Percentiles rank a stretch among this genome's conserved stretches.
These are phyloP conservation scores for Oncorhynchus clarkii DNA, from an alignment of 2,113 vertebrate species.

Conservation along the genomic window DNA sequence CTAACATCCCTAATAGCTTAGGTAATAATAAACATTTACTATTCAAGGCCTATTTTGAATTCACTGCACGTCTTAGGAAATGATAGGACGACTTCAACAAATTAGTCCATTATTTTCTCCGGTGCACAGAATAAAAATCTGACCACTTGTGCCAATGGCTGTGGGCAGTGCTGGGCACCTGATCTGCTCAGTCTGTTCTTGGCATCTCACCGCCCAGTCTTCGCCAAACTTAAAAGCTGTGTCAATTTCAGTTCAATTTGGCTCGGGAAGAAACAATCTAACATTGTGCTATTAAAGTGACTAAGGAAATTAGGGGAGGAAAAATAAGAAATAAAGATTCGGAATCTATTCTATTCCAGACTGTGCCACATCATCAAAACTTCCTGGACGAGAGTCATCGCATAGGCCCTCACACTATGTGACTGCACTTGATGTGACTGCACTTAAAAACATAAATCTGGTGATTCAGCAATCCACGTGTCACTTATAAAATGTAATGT, in stretches of 20 bases:
- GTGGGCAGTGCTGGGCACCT: neutral
- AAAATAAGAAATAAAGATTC: neutral
- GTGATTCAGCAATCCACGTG: too few species aligned
- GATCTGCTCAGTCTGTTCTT: neutral
- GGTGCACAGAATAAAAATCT: neutral
- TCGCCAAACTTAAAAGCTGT: neutral
- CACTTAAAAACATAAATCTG: too few species aligned
- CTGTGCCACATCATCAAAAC: too few species aligned
- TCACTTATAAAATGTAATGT: too few species aligned
- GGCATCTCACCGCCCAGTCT: neutral
- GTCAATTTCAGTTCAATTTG: conserved; percentile 6
- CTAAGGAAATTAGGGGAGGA: neutral
- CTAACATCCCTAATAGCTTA: neutral
- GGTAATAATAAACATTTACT: neutral
- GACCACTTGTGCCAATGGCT: neutral
- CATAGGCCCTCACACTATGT: too few species aligned
- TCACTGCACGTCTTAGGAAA: neutral
- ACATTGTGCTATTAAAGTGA: neutral
- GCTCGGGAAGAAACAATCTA: neutral
- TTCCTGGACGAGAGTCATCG: too few species aligned
- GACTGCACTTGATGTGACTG: too few species aligned
- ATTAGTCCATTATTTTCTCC: neutral
- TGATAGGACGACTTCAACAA: neutral
- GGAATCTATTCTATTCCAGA: too few species aligned
- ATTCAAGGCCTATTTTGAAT: neutral